Base-by-base conservation (phyloP, 2,797 vertebrate genomes). In the Gambusia yucatana region DNA sequence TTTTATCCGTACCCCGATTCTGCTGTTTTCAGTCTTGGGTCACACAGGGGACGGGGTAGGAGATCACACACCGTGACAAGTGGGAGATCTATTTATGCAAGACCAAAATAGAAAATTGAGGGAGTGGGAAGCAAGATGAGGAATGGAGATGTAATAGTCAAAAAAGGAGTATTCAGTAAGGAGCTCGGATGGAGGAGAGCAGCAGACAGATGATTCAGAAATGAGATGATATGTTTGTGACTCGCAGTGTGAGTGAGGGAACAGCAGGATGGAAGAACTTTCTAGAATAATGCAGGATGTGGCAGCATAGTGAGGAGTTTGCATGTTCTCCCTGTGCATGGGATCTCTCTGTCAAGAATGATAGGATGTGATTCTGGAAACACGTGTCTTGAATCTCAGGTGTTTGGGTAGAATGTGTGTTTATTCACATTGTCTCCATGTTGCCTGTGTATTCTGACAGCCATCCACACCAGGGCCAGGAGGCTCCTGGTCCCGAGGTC, bases 1-100 rank as follows among this genome's bases (percentile, higher is more conserved):
- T 22, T 69, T 10, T 11, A 22, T 22, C 36, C 1, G 22, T 20
- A 11, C 72, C 36, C 20, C 20, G 48, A 17, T 44, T 22, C 73
- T 48, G 73, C 20, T 9, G 85, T 92, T 91, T 91, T 80, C 84
- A 88, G 86, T 77, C 91, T 90, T 91, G 91, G 91, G 89, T 92
- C 84, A 72, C 59, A 10, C 73, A 77, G 77, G n/a, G 55, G 25
- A 59, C 10, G n/a, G 11, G 55, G 55, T 30, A 28, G 55, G n/a
- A 59, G 55, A 59, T 57, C 25, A 57, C n/a, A 57, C 55, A 57
- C n/a, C 8, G 48, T 80, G 79, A 88, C 88, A 77, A 77, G 69
- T 70, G 59, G 30, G 73, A 78, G 79, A 84, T 77, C 82, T 78
- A 79, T 86, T 85, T 83, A 77, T 75, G 67, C 9, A 17, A 75